Evolutionary conservation across 2,888 invertebrate genomes (phyloP).

Genomic region (Danaus chrysippus): DNA sequence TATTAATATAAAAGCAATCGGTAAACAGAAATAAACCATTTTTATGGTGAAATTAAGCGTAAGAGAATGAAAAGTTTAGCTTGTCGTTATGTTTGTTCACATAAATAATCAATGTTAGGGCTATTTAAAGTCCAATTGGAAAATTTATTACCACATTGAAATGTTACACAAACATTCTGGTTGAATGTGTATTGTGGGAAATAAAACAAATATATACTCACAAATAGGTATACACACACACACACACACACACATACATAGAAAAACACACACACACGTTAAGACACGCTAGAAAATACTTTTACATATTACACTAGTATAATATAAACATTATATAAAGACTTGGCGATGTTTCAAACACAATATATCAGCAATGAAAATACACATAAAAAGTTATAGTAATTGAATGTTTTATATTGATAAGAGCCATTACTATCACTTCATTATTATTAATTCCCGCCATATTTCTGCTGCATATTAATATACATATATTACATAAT

Average conservation of each 20-base stretch:
- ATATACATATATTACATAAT: too few species aligned
- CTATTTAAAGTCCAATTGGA: conserved; percentile 2
- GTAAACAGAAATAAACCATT: too few species aligned
- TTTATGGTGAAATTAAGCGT: too few species aligned
- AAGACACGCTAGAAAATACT: background rate
- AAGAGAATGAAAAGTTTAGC: too few species aligned
- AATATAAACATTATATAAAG: background rate
- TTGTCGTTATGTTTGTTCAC: too few species aligned
- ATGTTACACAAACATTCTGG: background rate
- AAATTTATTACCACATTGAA: conserved; percentile 4
- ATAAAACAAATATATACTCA: background rate
- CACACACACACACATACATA: background rate
- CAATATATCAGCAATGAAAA: background rate
- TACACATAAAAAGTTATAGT: background rate
- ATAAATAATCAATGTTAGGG: conserved; percentile 2
- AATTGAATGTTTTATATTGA: background rate
- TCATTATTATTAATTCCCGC: background rate
- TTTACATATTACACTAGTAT: background rate
- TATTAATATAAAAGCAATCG: too few species aligned
- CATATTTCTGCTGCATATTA: background rate
- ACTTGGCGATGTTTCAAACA: conserved; percentile 1
- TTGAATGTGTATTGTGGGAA: conserved; percentile 1
- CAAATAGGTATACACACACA: background rate
- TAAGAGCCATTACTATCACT: background rate
- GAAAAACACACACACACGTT: background rate